Percentiles rank a stretch among this genome's conserved stretches.
These are phyloP conservation scores for Centroberyx gerrardi DNA, from an alignment of 2,797 vertebrate genomes.

Conservation along the genomic window DNA sequence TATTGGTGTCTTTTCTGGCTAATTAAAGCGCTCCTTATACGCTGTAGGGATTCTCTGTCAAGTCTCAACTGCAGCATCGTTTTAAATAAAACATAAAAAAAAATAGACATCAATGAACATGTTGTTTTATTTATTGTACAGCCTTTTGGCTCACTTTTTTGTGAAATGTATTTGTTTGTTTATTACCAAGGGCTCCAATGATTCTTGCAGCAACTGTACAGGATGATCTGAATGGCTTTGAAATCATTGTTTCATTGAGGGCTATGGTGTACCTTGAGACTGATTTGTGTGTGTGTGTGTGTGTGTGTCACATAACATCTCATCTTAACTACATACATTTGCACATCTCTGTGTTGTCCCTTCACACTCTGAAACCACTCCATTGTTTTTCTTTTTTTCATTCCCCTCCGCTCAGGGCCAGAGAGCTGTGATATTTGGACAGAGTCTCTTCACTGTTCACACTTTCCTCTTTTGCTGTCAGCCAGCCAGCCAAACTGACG, in stretches of 20 bases:
- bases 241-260: too few relatives aligned
- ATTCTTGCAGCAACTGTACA: background rate
- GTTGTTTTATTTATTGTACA: too few relatives aligned
- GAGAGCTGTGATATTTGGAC: conserved; percentile 44
- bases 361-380: background rate
- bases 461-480: conserved; percentile 40
- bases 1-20: background rate
- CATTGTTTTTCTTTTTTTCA: background rate
- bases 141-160: background rate
- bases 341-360: background rate
- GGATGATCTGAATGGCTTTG: too few relatives aligned
- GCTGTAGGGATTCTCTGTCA: too few relatives aligned
- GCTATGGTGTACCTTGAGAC: too few relatives aligned
- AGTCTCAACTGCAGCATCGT: background rate
- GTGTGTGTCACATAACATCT: background rate
- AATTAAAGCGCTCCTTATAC: background rate
- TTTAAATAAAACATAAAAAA: conserved; percentile 1
- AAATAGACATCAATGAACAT: background rate
- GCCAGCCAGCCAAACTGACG: conserved; percentile 45
- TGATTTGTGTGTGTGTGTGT: background rate
- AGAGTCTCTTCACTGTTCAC: conserved; percentile 24
- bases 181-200: background rate
- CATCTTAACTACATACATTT: too few relatives aligned
- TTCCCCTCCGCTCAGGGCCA: background rate
- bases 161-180: background rate